Base-by-base conservation (phyloP, 2,113 vertebrate species). In the Lophochroa leadbeateri region DNA sequence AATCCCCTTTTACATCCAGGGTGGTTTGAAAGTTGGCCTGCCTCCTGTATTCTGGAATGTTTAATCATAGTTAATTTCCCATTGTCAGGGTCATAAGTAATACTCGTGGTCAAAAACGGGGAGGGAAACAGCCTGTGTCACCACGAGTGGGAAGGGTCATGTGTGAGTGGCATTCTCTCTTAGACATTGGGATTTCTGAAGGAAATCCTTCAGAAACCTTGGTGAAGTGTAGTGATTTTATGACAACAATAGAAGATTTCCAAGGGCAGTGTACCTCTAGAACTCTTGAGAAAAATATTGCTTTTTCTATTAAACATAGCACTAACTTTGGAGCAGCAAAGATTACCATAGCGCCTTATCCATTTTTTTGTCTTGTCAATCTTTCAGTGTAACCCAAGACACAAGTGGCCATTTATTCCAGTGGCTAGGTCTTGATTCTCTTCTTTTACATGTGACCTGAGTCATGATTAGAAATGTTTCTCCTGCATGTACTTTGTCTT, bases 61-160 rank as follows among this genome's bases (percentile, higher is more conserved):
- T 87, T 49, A 63, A 65, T 63, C 25, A 29, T 43, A 19, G 21
- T 24, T 41, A 37, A 16, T 9, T 72, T 78, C 24, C 28, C 69
- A 0, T 24, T 88, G 35, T 8, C 44, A 37, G 11, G 18, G 5
- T 39, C 52, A 8, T 2, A 13, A 75, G 5, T 16, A 31, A 63
- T 33, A 39, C 15, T 57, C 1, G 2, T 37, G 47, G 44, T n/a
- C 25, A 68, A n/a, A 55, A 71, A 21, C 13, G 29, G 61, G 41
- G 27, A 84, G 31, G 25, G 63, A 55, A 64, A 49, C 33, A 85
- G 23, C 29, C 13, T 29, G 68, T 20, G 55, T 27, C 69, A 57
- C 61, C 70, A 6, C 0, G 1, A 46, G 25, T n/a, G 25, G n/a
- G 49, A 65, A 44, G 13, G 53, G 16, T 50, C 20, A 12, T 0